Base-by-base conservation (phyloP, 2,888 invertebrate genomes). In the Pasiphila rectangulata region DNA sequence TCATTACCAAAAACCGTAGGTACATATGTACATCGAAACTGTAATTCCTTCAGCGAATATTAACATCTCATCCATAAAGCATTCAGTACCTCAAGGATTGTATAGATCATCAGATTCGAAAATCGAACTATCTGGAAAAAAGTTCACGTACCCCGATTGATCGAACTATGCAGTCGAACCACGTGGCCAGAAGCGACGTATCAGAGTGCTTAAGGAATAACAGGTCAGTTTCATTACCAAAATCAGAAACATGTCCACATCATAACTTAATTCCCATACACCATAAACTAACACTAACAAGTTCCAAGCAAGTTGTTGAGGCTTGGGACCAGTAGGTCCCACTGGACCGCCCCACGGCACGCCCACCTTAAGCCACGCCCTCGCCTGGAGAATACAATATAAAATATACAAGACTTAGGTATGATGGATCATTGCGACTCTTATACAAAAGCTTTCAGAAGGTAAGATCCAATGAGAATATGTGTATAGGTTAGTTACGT, bases 281-380 rank as follows among this genome's bases (percentile, higher is more conserved):
- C 51, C 49, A 50, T 50, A 54, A 57, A 52, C 53, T 53, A 51
- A 56, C 38, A 65, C 61, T 64, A 64, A 64, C 46, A 66, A 77
- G 71, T 72, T 68, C 75, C 75, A 71, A 78, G 78, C 78, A 79
- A 81, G 76, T 79, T 67, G 63, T 63, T 64, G 66, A 64, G 64
- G 76, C 72, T 68, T 59, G 63, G 38, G 67, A 76, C 77, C 76
- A 77, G 70, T 63, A 84, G 79, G 81, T 67, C 83, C 69, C 81
- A 50, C 56, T 73, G 75, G 83, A 75, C 79, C 70, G 53, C 63
- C 48, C 62, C 56, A 50, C 30, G 73, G 73, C 79, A 76, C 87
- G 87, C 87, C 87, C 69, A 78, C 61, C 51, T 9, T 35, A 61
- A 25, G 69, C 72, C 81, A 82, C 87, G 85, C 86, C 86, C 68